Base-by-base conservation (phyloP, 1,140 invertebrate genomes). In the Eurosta solidaginis region DNA sequence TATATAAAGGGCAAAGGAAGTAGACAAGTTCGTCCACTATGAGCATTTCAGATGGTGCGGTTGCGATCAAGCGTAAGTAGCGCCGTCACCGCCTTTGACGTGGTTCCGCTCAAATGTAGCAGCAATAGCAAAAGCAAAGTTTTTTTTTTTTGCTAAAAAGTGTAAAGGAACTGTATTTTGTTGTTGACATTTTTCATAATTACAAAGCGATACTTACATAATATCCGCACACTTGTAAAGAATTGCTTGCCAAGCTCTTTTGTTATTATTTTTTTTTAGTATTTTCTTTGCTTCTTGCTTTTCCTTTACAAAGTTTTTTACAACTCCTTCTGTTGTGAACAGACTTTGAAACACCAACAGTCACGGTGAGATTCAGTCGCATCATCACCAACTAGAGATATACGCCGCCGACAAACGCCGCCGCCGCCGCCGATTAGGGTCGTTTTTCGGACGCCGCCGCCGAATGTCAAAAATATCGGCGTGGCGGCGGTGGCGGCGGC, bases 11-110 rank as follows among this genome's bases (percentile, higher is more conserved):
- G n/a, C n/a, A n/a, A n/a, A n/a, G n/a, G 4, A 50, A 54, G 22
- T 1, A 27, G 22, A 54, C 22, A 12, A 54, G 22, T 12, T 27
- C 0, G 9, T 12, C 14, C 54, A 22, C 14, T 14, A 25, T 10
- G n/a, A 17, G 3, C 54, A 36, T 17, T 33, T 33, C 54, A 59
- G 54, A 14, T 59, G 27, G n/a, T 33, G 54, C 54, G 54, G 54
- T 59, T 59, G 54, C 54, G 54, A 29, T 59, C 54, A 59, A 59
- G 54, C 27, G 54, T 59, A 59, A 59, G 54, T 59, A 29, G 54
- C 54, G 25, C 54, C 22, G 54, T 59, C 54, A 29, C 54, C 29
- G 54, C 54, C 54, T 59, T 59, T 59, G 54, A 59, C 54, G 54
- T 59, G 54, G 27, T 59, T 25, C 54, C 29, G 54, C 27, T 59